phyloP scores from a whole-genome alignment of 2,113 vertebrate species.

The Hydropotes inermis region DNA sequence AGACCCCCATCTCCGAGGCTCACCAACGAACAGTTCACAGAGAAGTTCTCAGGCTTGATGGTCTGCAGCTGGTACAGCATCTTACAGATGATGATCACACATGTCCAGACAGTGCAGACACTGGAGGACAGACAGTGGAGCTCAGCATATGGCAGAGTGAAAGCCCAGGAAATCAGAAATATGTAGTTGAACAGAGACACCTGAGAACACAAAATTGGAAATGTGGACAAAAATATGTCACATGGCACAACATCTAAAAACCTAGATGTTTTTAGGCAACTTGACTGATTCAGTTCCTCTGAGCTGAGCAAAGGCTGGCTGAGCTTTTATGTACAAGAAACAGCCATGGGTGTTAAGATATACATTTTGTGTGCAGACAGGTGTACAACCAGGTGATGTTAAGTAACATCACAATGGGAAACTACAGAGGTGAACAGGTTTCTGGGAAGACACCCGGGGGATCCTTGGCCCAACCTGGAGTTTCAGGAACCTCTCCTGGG shows the following conservation, averaged over 20 bases:
- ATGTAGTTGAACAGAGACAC: conserved; percentile 94
- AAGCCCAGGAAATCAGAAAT: conserved; percentile 96
- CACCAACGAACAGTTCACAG: conserved; percentile 89
- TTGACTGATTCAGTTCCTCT: not conserved
- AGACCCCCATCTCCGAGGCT: conserved; percentile 34
- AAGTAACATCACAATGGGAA: not conserved
- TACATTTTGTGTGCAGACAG: not conserved
- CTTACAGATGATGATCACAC: conserved; percentile 96
- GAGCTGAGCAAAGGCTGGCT: not conserved
- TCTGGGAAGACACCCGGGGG: not conserved
- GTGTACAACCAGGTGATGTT: not conserved
- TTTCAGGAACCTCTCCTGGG: not conserved
- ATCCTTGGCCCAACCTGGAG: not conserved
- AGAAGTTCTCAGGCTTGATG: conserved; percentile 87
- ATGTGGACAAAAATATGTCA: conserved; percentile 38
- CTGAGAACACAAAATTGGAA: conserved; percentile 83
- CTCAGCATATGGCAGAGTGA: conserved; percentile 94
- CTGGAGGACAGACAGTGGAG: conserved; percentile 93
- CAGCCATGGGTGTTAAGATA: not conserved
- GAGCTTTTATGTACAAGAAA: fast-evolving
- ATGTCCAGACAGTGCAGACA: conserved; percentile 96
- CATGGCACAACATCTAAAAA: not conserved
- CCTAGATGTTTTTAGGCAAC: not conserved
- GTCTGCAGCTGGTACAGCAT: conserved; percentile 97
- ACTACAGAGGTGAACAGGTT: not conserved